These are phyloP conservation scores for Diabrotica balteata DNA, from an alignment of 2,888 invertebrate species.

Conservation along the genomic window DNA sequence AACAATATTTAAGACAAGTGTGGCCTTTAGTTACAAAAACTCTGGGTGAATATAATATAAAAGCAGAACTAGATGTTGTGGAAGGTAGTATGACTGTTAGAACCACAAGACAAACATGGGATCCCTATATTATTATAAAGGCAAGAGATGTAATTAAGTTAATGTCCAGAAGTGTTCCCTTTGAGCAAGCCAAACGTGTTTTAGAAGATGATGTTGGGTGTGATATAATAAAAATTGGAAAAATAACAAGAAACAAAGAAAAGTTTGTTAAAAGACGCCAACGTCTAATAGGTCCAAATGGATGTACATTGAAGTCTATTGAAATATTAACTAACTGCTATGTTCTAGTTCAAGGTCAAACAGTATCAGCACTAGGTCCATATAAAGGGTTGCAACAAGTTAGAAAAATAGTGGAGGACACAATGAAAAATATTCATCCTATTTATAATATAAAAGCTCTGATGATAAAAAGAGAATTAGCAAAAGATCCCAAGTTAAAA, in stretches of 20 bases:
- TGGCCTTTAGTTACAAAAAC: conserved; percentile 94
- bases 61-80: conserved; percentile 88
- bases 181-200: conserved; percentile 90
- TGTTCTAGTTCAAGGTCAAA: conserved; percentile 95
- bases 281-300: conserved; percentile 94
- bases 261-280: conserved; percentile 95
- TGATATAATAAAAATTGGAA: conserved; percentile 97
- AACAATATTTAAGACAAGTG: conserved; percentile 92
- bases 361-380: conserved; percentile 96
- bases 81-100: conserved; percentile 94
- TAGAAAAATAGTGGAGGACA: conserved; percentile 90
- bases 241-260: conserved; percentile 87
- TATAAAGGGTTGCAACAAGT: conserved; percentile 89
- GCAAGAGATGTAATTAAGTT: conserved; percentile 95
- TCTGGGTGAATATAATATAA: conserved; percentile 78
- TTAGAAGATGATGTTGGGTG: conserved; percentile 89
- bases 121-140: conserved; percentile 96
- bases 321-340: conserved; percentile 96
- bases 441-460: conserved; percentile 97
- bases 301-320: conserved; percentile 96
- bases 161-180: conserved; percentile 93
- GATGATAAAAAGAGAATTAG: conserved; percentile 96
- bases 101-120: conserved; percentile 97
- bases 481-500: conserved; percentile 89
- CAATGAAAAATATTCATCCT: conserved; percentile 99